These are phyloP conservation scores for Tetrapedia diversipes DNA, from an alignment of 2,888 invertebrate genomes.

Conservation along the genomic window DNA sequence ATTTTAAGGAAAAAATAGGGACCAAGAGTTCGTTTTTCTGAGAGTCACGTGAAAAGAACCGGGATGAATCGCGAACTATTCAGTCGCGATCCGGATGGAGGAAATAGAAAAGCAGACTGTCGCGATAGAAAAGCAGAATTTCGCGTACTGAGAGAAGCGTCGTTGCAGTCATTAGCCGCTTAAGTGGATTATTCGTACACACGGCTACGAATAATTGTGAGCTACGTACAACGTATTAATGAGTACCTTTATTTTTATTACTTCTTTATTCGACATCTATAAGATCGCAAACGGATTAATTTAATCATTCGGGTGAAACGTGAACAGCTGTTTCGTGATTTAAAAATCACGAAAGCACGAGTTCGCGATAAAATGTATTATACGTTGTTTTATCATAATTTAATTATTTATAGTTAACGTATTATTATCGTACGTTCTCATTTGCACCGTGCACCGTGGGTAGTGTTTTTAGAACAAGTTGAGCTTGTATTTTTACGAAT, in stretches of 20 bases:
- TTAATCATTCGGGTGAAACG: background rate
- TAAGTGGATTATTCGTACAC: conserved; percentile 14
- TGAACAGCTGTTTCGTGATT: background rate
- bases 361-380: conserved; percentile 4
- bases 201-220: background rate
- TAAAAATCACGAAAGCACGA: background rate
- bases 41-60: conserved; percentile 22
- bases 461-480: background rate
- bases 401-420: conserved; percentile 34
- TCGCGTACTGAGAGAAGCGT: conserved; percentile 62
- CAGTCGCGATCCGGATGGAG: conserved; percentile 26
- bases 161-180: conserved; percentile 41
- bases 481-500: conserved; percentile 7
- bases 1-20: conserved; percentile 71
- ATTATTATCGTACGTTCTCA: background rate
- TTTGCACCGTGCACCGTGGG: background rate
- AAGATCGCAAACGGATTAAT: background rate
- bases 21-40: conserved; percentile 77
- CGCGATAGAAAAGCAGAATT: no score
- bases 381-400: conserved; percentile 30
- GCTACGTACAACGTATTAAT: background rate
- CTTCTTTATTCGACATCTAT: background rate
- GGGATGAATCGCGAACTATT: conserved; percentile 17
- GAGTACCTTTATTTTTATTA: background rate
- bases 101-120: conserved; percentile 21